A percentile compares a stretch with the other conserved stretches of the same genome.
Evolutionary conservation across 2,888 invertebrate species (phyloP).

Genomic region (Hirtodrosophila confusa): DNA sequence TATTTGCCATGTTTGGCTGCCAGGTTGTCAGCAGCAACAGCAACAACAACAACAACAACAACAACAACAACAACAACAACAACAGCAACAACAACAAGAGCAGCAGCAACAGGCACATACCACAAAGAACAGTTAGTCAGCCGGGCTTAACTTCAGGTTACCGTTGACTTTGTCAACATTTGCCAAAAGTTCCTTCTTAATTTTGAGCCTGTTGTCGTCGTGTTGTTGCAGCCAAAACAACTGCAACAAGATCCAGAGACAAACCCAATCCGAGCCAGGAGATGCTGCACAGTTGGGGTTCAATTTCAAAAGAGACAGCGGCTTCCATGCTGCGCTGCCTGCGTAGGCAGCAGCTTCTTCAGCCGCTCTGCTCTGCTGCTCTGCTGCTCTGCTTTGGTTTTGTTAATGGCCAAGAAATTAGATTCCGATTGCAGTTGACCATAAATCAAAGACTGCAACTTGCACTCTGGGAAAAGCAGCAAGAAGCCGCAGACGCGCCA

Average conservation of each 20-base stretch:
- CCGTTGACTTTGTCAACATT: slow-evolving; percentile 72
- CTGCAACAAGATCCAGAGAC: slow-evolving; percentile 29
- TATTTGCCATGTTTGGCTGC: slow-evolving; percentile 56
- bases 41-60: too few species aligned
- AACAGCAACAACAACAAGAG: background rate
- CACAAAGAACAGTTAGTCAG: slow-evolving; percentile 57
- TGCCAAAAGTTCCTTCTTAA: slow-evolving; percentile 60
- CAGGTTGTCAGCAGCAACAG: slow-evolving; percentile 43
- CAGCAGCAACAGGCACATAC: slow-evolving; percentile 4
- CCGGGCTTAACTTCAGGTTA: slow-evolving; percentile 47
- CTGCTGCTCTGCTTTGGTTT: slow-evolving; percentile 51
- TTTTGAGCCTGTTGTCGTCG: slow-evolving; percentile 46
- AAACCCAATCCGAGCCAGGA: slow-evolving; percentile 20
- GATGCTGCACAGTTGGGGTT: slow-evolving; percentile 46
- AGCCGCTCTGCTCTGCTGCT: slow-evolving; percentile 11
- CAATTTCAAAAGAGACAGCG: slow-evolving; percentile 46
- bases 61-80: slow-evolving; percentile 8
- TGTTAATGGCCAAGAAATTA: slow-evolving; percentile 78
- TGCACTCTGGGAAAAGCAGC: slow-evolving; percentile 49
- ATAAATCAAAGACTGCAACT: slow-evolving; percentile 64
- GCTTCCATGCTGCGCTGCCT: slow-evolving; percentile 45
- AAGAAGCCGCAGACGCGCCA: slow-evolving; percentile 5
- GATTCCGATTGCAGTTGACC: slow-evolving; percentile 73
- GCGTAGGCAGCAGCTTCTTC: slow-evolving; percentile 60
- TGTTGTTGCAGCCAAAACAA: slow-evolving; percentile 12